Evolutionary conservation across 2,888 invertebrate species (phyloP).

Genomic region (Phortica okadai): DNA sequence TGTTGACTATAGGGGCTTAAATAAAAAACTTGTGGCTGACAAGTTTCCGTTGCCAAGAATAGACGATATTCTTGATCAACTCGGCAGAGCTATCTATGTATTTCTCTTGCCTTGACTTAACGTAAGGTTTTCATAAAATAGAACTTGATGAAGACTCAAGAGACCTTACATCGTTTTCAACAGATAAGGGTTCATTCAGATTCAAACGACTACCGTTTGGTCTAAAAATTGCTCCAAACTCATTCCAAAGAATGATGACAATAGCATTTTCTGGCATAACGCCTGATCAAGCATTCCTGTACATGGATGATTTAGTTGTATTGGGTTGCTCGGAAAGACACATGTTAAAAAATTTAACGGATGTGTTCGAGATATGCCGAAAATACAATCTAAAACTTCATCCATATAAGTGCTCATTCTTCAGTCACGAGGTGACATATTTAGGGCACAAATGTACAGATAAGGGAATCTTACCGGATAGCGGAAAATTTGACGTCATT

Average conservation of each 20-base stretch:
- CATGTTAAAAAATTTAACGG: slow-evolving; percentile 20
- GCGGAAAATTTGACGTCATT: too few relatives aligned
- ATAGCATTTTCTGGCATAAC: slow-evolving; percentile 12
- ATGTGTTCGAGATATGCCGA: too few relatives aligned
- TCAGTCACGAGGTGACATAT: too few relatives aligned
- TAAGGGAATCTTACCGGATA: too few relatives aligned
- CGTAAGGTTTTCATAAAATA: slow-evolving; percentile 36
- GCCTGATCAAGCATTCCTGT: slow-evolving; percentile 10
- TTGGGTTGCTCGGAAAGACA: slow-evolving; percentile 26
- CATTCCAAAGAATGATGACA: slow-evolving; percentile 18
- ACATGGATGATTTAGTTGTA: slow-evolving; percentile 25
- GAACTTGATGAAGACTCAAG: slow-evolving; percentile 27
- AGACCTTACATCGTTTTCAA: slow-evolving; percentile 32
- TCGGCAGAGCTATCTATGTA: slow-evolving; percentile 31
- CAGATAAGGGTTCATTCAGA: slow-evolving; percentile 15
- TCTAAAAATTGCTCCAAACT: too few relatives aligned
- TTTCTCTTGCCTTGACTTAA: slow-evolving; percentile 33
- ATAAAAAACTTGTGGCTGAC: slow-evolving; percentile 11
- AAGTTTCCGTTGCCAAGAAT: slow-evolving; percentile 35
- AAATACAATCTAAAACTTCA: too few relatives aligned
- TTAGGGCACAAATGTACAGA: too few relatives aligned
- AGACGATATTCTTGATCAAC: too few relatives aligned
- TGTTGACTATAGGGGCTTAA: too few relatives aligned
- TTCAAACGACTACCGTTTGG: slow-evolving; percentile 6
- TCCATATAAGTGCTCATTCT: too few relatives aligned